These are phyloP conservation scores for Drosophila sordidapex DNA, from an alignment of 2,888 invertebrate species.

Conservation along the genomic window DNA sequence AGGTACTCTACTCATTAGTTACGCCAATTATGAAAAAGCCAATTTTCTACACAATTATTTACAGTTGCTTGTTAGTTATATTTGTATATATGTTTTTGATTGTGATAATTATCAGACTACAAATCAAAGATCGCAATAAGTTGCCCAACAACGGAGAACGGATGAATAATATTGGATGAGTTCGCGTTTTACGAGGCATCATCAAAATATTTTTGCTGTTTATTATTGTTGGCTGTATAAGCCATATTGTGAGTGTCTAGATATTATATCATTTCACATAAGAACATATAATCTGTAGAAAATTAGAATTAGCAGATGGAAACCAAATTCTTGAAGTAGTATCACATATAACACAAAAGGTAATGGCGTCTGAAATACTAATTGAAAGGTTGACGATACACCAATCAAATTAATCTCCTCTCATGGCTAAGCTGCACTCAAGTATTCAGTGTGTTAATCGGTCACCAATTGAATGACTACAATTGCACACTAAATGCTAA, in stretches of 20 bases:
- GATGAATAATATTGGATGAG: constrained; percentile 4
- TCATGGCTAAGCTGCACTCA: not conserved
- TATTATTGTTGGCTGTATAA: not conserved
- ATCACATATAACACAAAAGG: not conserved
- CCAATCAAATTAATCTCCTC: not conserved
- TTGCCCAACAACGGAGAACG: constrained; percentile 23
- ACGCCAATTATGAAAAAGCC: constrained; percentile 41
- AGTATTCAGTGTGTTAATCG: not conserved
- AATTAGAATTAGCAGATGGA: not conserved
- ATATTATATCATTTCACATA: not conserved
- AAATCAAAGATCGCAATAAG: constrained; percentile 36
- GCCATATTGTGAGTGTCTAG: not conserved
- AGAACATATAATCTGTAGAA: not conserved
- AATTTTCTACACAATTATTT: constrained; percentile 54
- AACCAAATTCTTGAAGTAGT: not conserved
- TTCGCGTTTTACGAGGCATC: not conserved
- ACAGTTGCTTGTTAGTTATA: constrained; percentile 39
- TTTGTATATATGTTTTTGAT: not conserved
- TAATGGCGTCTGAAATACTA: not conserved
- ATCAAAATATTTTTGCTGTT: not conserved
- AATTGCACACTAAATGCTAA: constrained; percentile 5
- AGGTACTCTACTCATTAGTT: constrained; percentile 24
- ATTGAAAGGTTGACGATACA: not conserved
- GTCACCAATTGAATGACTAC: not conserved
- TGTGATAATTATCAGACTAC: constrained; percentile 31